Evolutionary conservation across 2,888 invertebrate genomes (phyloP).

Genomic region (Linnaemya tessellans): DNA sequence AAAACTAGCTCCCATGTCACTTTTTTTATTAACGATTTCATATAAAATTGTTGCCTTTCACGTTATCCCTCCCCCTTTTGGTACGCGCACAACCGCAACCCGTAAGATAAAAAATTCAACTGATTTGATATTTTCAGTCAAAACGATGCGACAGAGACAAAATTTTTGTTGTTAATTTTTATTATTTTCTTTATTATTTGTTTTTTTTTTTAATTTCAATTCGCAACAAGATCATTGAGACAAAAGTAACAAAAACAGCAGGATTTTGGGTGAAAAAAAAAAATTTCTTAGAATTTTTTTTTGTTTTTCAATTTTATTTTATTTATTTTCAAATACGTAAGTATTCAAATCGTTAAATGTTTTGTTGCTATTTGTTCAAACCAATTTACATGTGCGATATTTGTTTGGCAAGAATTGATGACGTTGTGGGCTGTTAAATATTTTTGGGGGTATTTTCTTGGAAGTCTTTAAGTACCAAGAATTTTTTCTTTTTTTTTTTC

Average conservation of each 20-base stretch:
- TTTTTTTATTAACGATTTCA: conserved; percentile 16
- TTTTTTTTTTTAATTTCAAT: conserved; percentile 57
- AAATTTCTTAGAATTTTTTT: conserved; percentile 1
- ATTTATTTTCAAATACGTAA: conserved; percentile 67
- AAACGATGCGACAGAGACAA: conserved; percentile 72
- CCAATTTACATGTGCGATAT: conserved; percentile 41
- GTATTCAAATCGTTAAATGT: conserved; percentile 58
- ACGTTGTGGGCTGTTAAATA: conserved; percentile 46
- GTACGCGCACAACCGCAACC: conserved; percentile 76
- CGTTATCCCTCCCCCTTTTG: neutral
- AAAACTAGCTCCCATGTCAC: neutral
- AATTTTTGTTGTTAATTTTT: conserved; percentile 49
- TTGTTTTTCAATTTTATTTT: conserved; percentile 49
- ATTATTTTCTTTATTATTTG: conserved; percentile 15
- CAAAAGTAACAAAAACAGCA: conserved; percentile 46
- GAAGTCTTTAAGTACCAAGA: conserved; percentile 15
- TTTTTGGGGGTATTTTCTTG: conserved; percentile 44
- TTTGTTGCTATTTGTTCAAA: conserved; percentile 36
- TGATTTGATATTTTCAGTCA: conserved; percentile 74
- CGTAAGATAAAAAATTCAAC: conserved; percentile 78
- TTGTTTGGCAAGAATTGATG: conserved; percentile 32
- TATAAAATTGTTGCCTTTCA: neutral
- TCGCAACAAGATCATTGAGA: conserved; percentile 64
- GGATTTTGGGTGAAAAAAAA: conserved; percentile 15
- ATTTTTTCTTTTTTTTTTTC: conserved; percentile 14